Conservation (phyloP, 2,797 vertebrate genomes). For the Acrossocheilus wenchowensis region DNA sequence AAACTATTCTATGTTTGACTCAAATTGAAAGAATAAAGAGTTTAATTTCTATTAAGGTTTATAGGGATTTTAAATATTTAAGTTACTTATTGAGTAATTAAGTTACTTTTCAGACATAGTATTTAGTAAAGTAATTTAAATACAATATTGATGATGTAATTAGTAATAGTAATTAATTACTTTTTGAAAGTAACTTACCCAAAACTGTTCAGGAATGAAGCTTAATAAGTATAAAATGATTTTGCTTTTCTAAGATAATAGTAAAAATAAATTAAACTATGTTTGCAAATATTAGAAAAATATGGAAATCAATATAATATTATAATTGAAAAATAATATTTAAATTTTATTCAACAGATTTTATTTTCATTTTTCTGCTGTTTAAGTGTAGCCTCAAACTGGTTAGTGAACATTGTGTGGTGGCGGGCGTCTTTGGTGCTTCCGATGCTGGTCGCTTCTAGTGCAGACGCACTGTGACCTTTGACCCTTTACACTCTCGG, state of each 20-base stretch:
- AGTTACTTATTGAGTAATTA: too few species aligned
- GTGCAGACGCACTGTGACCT: neutral
- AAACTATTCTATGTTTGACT: too few species aligned
- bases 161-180: too few species aligned
- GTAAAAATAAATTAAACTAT: neutral
- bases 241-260: neutral
- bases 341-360: neutral
- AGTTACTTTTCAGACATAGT: too few species aligned
- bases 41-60: too few species aligned
- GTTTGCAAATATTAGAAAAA: neutral
- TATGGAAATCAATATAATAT: neutral
- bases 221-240: neutral
- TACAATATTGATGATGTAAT: too few species aligned
- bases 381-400: neutral
- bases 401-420: neutral
- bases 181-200: too few species aligned
- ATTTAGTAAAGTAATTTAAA: too few species aligned
- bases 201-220: neutral
- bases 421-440: neutral
- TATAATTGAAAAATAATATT: too few species aligned
- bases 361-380: neutral
- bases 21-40: too few species aligned
- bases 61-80: too few species aligned
- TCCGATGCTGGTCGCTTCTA: neutral
- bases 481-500: conserved; percentile 13